phyloP scores from a whole-genome alignment of 2,113 vertebrate species.

The Cariama cristata region DNA sequence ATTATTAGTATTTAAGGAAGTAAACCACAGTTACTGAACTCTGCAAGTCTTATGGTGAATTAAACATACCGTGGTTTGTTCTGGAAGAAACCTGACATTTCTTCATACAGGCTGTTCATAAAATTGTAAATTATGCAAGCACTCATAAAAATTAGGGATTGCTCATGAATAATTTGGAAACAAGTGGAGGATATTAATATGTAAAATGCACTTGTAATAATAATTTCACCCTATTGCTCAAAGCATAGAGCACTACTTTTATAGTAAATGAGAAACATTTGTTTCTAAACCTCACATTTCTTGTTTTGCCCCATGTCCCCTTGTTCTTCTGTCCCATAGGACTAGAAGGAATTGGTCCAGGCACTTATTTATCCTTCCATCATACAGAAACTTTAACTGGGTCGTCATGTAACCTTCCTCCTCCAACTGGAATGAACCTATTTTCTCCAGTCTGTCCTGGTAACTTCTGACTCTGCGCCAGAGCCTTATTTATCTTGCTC shows the following conservation, averaged over 20 bases:
- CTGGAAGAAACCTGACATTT: background rate
- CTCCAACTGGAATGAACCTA: background rate
- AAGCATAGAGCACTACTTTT: background rate
- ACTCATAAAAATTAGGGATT: background rate
- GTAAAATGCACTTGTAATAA: background rate
- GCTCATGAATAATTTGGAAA: background rate
- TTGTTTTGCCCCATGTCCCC: background rate
- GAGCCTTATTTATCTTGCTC: slow-evolving; percentile 24
- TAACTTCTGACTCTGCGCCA: background rate
- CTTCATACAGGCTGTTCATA: background rate
- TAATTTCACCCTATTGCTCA: background rate
- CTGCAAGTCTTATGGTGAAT: background rate
- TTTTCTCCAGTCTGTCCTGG: background rate
- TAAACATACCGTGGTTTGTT: background rate
- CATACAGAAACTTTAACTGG: background rate
- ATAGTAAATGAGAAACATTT: background rate
- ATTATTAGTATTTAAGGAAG: background rate
- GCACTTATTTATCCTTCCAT: background rate
- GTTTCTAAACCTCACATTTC: background rate
- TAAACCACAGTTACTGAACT: background rate
- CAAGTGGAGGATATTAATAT: background rate
- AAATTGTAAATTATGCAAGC: background rate
- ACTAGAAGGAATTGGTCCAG: background rate
- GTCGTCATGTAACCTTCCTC: background rate
- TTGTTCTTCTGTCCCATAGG: background rate